These are phyloP conservation scores for Hydractinia echinata DNA, from an alignment of 30 jellyfish, hydroid and myxozoan genomes.

Conservation along the genomic window DNA sequence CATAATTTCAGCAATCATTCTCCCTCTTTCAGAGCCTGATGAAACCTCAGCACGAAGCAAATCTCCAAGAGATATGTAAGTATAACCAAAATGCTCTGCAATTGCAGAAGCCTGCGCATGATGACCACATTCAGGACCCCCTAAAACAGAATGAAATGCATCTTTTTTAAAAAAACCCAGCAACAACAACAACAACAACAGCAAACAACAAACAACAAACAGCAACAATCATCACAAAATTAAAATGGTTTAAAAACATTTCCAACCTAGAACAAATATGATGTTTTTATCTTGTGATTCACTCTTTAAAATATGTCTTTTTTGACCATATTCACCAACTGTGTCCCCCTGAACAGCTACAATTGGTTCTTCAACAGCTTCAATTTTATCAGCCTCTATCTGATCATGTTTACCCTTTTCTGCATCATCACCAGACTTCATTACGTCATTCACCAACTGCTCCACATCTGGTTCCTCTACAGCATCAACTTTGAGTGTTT, in stretches of 20 bases:
- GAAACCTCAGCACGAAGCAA: conserved; percentile 63
- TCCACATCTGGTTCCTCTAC: conserved; percentile 20
- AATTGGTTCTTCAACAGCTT: conserved; percentile 41
- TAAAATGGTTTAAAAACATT: not conserved
- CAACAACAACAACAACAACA: not conserved
- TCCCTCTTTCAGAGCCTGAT: conserved; percentile 69
- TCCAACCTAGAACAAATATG: conserved; percentile 68
- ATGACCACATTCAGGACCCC: conserved; percentile 92
- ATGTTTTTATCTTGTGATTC: conserved; percentile 50
- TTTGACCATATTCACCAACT: conserved; percentile 48
- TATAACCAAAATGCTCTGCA: conserved; percentile 60
- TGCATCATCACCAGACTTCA: not conserved
- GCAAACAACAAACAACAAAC: not conserved
- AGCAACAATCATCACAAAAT: not conserved
- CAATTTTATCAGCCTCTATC: not conserved
- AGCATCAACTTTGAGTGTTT: not conserved
- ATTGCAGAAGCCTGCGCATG: conserved; percentile 64
- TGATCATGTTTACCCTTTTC: not conserved
- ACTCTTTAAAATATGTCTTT: conserved; percentile 43
- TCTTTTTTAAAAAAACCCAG: not conserved
- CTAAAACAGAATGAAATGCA: conserved; percentile 19
- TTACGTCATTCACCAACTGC: conserved; percentile 21
- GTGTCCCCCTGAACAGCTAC: conserved; percentile 47
- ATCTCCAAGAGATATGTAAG: conserved; percentile 80
- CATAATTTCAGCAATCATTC: conserved; percentile 59